Base-by-base conservation (phyloP, 2,888 invertebrate genomes). In the Xestobium rufovillosum region DNA sequence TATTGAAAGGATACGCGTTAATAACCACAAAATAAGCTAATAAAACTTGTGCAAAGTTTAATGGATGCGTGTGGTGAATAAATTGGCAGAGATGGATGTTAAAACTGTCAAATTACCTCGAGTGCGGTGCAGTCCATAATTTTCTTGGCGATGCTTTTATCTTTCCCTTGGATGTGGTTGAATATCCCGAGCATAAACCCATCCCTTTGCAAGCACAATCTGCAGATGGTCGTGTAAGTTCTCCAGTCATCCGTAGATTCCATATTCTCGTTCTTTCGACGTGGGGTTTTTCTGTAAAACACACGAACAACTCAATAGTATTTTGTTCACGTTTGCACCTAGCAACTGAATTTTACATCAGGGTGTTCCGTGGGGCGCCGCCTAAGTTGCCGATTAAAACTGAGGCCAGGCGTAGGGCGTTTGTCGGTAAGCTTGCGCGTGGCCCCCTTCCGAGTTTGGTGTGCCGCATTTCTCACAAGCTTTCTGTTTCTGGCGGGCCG, bases 201-300 rank as follows among this genome's bases (percentile, higher is more conserved):
- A 53, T 75, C 75, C 56, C 73, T 72, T 48, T 70, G 70, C 52
- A 81, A 66, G 59, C 82, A 82, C 45, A 82, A 63, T 17, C 82
- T 72, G 65, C 82, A 82, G 38, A 76, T 67, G 46, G 68, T 64
- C 57, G 72, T 69, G 55, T 73, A 72, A 65, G 72, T 72, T 28
- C 67, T 65, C 51, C 72, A 69, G 48, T 71, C 70, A 19, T 49
- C 50, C 16, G 23, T 15, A 17, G 19, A 4, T n/a, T 41, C 43
- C 41, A 43, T 43, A 14, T 9, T 31, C 23, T n/a, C 23, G 23
- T 19, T 19, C n/a, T 19, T n/a, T n/a, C 23, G 23, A 8, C 23
- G 23, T 19, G 23, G 6, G 6, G 23, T n/a, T 19, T 8, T n/a
- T n/a, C n/a, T n/a, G n/a, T n/a, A n/a, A n/a, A n/a, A n/a, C n/a